Evolutionary conservation across 2,113 vertebrate species (phyloP), one percentile per base, ranked within the genome.

Genomic region (Anarhynchus alexandrinus): DNA sequence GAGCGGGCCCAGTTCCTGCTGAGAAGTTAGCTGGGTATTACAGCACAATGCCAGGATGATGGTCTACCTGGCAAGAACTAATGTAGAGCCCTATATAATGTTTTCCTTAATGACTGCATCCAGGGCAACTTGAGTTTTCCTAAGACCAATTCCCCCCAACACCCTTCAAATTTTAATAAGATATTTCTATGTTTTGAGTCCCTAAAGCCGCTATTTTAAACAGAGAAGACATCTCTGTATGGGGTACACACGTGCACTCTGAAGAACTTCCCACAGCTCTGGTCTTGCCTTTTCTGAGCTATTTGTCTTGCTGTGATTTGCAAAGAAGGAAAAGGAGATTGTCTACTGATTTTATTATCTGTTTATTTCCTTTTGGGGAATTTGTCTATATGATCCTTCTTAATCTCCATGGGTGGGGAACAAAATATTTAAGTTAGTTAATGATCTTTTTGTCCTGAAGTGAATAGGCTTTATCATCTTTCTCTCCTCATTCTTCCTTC

Each of bases 371-470:
- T 88, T 67, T 83, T 27, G 43, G 9, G 61, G 43, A 79, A 55
- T 66, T 88, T 91, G 62, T 85, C 93, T 77, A 9, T 72, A 77
- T 61, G 70, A 91, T 80, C 34, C 49, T 72, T 36, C 84, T 62
- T 65, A 43, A 93, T 79, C 87, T 91, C 74, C 30, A 22, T 61
- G 95, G 89, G 94, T 77, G 92, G 49, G 62, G 49, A 95, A 69
- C 54, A 61, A 96, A 93, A 91, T 91, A 82, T 95, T 96, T 79
- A 79, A 90, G 45, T 76, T 76, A 79, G 77, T 65, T 95, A 90
- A 96, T 18, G 36, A 91, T 79, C 52, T 90, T 82, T 94, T 96
- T 96, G 93, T 97, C 52, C 69, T 87, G 51, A 69, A 82, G 58
- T 96, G 87, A 96, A 94, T 85, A 87, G 82, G 52, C 40, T 80